Conservation (phyloP, 1,140 invertebrate species). For the Caenorhabditis brenneri region DNA sequence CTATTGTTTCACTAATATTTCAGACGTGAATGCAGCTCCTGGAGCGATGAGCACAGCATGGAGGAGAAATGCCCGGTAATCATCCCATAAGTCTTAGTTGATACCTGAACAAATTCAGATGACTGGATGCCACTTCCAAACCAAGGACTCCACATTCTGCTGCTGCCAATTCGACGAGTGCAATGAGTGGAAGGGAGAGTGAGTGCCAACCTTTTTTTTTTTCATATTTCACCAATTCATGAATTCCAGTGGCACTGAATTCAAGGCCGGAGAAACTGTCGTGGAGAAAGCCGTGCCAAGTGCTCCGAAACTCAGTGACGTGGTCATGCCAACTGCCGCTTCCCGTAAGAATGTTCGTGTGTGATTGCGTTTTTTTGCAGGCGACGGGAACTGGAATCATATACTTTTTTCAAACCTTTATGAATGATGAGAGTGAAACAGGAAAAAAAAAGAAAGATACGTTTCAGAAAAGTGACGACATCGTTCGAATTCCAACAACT, state of each 20-base stretch:
- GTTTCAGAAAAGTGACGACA: slow-evolving; percentile 25
- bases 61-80: slow-evolving; percentile 44
- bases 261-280: slow-evolving; percentile 14
- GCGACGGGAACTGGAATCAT: too few species aligned
- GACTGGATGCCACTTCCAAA: slow-evolving; percentile 45
- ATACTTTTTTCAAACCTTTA: not conserved
- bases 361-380: not conserved
- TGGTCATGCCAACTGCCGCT: slow-evolving; percentile 7
- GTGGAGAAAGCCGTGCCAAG: not conserved
- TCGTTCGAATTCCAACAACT: slow-evolving; percentile 4
- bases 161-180: slow-evolving; percentile 47
- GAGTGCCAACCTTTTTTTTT: too few species aligned
- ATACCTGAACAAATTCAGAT: not conserved
- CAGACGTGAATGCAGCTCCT: slow-evolving; percentile 41
- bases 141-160: slow-evolving; percentile 20
- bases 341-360: slow-evolving; percentile 36
- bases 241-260: slow-evolving; percentile 43
- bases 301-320: slow-evolving; percentile 24
- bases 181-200: slow-evolving; percentile 47
- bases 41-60: slow-evolving; percentile 45
- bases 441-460: not conserved
- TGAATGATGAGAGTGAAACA: not conserved
- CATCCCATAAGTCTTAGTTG: not conserved
- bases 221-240: too few species aligned
- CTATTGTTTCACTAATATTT: not conserved